These are phyloP conservation scores for Chrysochloris asiatica DNA, from an alignment of 2,113 vertebrate genomes.

Conservation along the genomic window DNA sequence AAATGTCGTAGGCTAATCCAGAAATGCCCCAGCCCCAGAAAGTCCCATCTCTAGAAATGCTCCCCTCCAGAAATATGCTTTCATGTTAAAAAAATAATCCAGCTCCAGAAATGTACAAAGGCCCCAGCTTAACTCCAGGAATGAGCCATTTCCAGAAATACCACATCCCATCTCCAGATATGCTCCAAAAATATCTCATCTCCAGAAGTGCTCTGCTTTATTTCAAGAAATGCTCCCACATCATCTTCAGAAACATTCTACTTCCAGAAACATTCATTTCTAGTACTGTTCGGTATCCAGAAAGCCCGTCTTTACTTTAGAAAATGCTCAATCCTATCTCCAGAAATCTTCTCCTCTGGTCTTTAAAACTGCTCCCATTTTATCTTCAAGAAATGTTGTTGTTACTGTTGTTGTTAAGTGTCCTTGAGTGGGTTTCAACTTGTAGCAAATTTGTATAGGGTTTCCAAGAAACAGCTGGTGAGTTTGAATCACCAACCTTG, in stretches of 20 bases:
- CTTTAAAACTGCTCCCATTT: background rate
- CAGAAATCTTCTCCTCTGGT: background rate
- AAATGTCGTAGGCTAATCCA: constrained; percentile 16
- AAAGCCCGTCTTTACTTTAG: constrained; percentile 9
- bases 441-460: too few relatives aligned
- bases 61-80: constrained; percentile 11
- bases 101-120: background rate
- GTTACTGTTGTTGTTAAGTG: too few relatives aligned
- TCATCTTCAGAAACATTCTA: constrained; percentile 27
- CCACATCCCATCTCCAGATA: background rate
- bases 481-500: too few relatives aligned
- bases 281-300: constrained; percentile 25
- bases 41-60: background rate
- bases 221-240: too few relatives aligned
- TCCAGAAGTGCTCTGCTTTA: constrained; percentile 60
- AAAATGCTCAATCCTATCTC: constrained; percentile 18
- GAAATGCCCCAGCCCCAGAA: constrained; percentile 32
- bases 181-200: constrained; percentile 4
- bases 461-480: too few relatives aligned
- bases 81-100: too few relatives aligned
- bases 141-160: constrained; percentile 50
- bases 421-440: too few relatives aligned
- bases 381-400: background rate
- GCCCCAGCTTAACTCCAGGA: background rate
- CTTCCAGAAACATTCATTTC: constrained; percentile 51